Conservation (phyloP, 2,888 invertebrate genomes). For the Synergus japonicus region DNA sequence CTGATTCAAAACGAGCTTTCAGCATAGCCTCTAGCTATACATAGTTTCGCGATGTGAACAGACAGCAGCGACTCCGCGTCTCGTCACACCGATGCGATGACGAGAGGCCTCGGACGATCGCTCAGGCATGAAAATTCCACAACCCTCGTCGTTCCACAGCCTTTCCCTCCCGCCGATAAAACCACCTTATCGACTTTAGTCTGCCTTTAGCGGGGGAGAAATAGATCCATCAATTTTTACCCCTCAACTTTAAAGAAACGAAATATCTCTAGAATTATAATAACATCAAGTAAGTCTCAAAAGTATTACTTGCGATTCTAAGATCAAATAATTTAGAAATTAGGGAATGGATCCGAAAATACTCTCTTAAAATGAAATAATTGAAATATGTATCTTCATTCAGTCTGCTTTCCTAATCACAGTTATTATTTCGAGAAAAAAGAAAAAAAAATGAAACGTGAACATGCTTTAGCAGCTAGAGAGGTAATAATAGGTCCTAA, state of each 20-base stretch:
- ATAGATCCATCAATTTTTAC: background rate
- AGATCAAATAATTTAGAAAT: no score
- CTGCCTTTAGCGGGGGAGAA: background rate
- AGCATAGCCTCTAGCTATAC: constrained; percentile 27
- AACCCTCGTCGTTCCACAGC: constrained; percentile 11
- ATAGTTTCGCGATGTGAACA: constrained; percentile 20
- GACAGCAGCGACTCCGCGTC: background rate
- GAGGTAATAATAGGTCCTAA: background rate
- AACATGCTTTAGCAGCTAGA: background rate
- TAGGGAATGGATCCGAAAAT: no score
- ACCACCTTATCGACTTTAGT: constrained; percentile 11
- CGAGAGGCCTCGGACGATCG: constrained; percentile 16
- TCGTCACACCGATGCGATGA: constrained; percentile 22
- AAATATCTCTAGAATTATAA: background rate
- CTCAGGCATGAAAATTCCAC: constrained; percentile 33
- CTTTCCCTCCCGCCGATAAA: background rate
- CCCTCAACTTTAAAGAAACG: background rate
- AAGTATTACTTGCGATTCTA: no score
- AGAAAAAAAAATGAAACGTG: background rate
- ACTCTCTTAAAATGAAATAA: no score
- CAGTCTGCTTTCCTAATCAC: background rate
- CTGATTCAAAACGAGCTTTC: constrained; percentile 30
- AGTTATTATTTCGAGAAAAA: background rate
- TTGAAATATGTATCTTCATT: background rate
- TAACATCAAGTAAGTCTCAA: no score